phyloP scores from a whole-genome alignment of 2,888 invertebrate species.

The Hypomecis atomaria region DNA sequence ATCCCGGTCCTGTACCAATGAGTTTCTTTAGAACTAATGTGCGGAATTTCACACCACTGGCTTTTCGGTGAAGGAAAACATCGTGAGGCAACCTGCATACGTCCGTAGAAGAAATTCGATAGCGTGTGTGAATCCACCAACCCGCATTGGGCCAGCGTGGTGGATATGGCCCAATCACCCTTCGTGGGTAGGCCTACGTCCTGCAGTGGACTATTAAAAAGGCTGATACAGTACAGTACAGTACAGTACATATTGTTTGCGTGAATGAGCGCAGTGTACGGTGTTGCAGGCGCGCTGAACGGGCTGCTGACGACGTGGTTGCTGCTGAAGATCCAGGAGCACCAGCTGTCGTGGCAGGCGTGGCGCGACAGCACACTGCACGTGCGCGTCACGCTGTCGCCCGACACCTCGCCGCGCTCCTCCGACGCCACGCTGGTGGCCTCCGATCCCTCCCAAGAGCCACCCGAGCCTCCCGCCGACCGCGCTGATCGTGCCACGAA shows the following conservation, averaged over 20 bases:
- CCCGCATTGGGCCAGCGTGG: no score
- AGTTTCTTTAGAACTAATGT: no score
- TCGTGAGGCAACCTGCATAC: no score
- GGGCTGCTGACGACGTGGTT: constrained; percentile 80
- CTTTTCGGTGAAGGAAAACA: no score
- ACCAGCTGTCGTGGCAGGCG: constrained; percentile 77
- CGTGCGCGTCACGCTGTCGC: constrained; percentile 70
- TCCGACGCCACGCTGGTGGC: constrained; percentile 57
- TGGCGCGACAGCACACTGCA: constrained; percentile 79
- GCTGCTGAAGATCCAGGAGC: constrained; percentile 80
- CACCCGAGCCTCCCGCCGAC: constrained; percentile 19
- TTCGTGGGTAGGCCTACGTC: no score
- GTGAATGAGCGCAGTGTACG: neutral
- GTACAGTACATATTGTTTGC: neutral
- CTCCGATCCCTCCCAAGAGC: constrained; percentile 31
- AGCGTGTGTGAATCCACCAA: no score
- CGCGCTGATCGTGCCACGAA: constrained; percentile 62
- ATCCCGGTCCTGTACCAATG: no score
- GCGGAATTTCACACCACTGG: no score
- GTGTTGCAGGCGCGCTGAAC: constrained; percentile 69
- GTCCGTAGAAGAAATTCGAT: no score
- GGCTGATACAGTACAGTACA: neutral
- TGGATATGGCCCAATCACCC: no score
- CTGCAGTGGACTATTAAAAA: no score
- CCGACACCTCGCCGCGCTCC: constrained; percentile 47